Base-by-base conservation (phyloP, 35 echinoderm and acorn worm species). In the Anneissia japonica region DNA sequence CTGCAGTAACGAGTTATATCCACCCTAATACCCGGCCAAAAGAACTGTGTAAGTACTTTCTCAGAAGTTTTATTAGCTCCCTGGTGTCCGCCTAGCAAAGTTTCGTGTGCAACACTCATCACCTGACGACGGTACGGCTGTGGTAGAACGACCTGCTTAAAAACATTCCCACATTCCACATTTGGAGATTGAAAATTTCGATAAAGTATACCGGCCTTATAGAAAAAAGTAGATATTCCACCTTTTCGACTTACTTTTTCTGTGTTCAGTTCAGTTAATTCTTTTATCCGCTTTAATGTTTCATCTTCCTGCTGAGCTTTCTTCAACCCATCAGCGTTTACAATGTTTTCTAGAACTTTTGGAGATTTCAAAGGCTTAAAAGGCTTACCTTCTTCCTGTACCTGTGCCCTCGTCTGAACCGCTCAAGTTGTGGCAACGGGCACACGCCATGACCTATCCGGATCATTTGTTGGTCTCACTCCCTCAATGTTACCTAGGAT, bases 401-500 rank as follows among this genome's bases (percentile, higher is more conserved):
- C 82, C 31, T 82, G 80, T 0, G 46, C 87, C 26, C 80, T 80
- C 0, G 80, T 89, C 37, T 89, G 17, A 3, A 89, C 87, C 9
- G 79, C 80, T 34, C 46, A 51, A 33, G 77, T 45, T 14, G 30
- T 73, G 29, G 3, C 4, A 30, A 32, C 81, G 17, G 45, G 32
- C 14, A 37, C 4, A 4, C 12, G 46, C 37, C 82, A 84, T 5
- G 75, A 34, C 26, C 35, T 32, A 38, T 86, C 72, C 26, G 90
- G 90, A 36, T 83, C 45, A 23, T 86, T 32, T 11, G 91, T 82
- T 3, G 35, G 64, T 76, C 81, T 74, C 0, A 55, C 83, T 7
- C 86, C 86, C 3, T 83, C 12, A 37, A 93, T 46, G 31, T 93
- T 93, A 6, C 91, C 91, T 28, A 94, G 26, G 36, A 90, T 78